Conservation (phyloP, 2,888 invertebrate genomes). For the Lomographa bimaculata region DNA sequence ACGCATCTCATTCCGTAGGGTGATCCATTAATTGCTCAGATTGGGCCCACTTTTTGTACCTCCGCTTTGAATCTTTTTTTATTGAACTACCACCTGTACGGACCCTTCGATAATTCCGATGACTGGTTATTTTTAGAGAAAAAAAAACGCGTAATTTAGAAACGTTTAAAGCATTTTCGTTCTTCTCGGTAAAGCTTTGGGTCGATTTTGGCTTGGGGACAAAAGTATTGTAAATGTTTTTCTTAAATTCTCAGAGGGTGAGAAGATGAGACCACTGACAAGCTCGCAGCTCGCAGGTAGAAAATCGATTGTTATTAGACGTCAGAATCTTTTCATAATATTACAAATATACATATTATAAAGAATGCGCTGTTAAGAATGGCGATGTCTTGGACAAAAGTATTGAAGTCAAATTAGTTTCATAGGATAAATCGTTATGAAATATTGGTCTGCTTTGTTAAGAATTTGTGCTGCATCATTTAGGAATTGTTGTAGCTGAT, state of each 20-base stretch:
- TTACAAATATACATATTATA: slow-evolving; percentile 51
- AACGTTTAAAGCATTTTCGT: too few relatives aligned
- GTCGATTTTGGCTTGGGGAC: slow-evolving; percentile 17
- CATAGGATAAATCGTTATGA: slow-evolving; percentile 38
- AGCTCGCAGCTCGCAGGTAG: slow-evolving; percentile 65
- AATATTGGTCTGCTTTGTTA: slow-evolving; percentile 25
- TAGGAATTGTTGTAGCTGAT: neutral
- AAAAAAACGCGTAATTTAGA: too few relatives aligned
- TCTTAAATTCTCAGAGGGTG: slow-evolving; percentile 58
- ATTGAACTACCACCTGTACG: slow-evolving; percentile 66
- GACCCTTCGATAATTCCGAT: slow-evolving; percentile 60
- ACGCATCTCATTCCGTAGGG: slow-evolving; percentile 59
- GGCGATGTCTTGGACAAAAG: slow-evolving; percentile 39
- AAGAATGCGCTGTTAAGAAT: slow-evolving; percentile 43
- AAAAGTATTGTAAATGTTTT: slow-evolving; percentile 33
- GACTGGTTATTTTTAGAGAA: slow-evolving; percentile 65
- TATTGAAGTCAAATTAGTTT: slow-evolving; percentile 47
- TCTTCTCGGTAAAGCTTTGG: too few relatives aligned
- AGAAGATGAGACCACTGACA: slow-evolving; percentile 66
- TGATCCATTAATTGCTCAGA: slow-evolving; percentile 72
- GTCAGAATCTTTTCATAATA: slow-evolving; percentile 51
- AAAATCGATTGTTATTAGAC: slow-evolving; percentile 70
- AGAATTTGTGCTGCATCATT: slow-evolving; percentile 13
- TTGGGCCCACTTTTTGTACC: slow-evolving; percentile 48
- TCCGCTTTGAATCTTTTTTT: slow-evolving; percentile 33